Percentiles rank a stretch among this genome's conserved stretches.
Conservation (phyloP, 2,113 vertebrate species). For the Ramphastos sulfuratus region DNA sequence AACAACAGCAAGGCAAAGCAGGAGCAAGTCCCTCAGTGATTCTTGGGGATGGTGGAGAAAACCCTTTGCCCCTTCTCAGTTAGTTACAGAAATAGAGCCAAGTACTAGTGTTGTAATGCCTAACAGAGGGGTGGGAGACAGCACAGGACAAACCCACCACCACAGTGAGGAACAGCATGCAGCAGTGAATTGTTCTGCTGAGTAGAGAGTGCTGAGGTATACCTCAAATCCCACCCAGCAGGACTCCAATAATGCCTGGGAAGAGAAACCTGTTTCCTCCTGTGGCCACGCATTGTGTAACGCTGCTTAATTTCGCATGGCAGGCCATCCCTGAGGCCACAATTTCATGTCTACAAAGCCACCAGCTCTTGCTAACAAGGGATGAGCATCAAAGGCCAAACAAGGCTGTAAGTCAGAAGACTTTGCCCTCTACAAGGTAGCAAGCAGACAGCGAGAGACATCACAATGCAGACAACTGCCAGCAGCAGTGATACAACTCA, state of each 20-base stretch:
- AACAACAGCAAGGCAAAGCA: neutral
- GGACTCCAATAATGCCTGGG: neutral
- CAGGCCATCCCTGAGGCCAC: neutral
- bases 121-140: neutral
- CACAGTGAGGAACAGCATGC: accelerated
- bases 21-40: neutral
- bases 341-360: neutral
- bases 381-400: neutral
- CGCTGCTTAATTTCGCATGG: neutral
- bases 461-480: accelerated
- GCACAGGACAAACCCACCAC: neutral
- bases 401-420: neutral
- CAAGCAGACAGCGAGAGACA: neutral
- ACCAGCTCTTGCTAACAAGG: neutral
- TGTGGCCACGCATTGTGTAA: neutral
- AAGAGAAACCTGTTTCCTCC: neutral
- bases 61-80: neutral
- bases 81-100: neutral
- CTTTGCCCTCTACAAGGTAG: neutral
- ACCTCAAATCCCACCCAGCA: neutral
- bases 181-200: accelerated
- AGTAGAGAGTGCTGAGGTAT: neutral
- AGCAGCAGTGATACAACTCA: neutral
- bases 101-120: neutral
- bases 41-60: neutral